Conservation (phyloP, 2,113 vertebrate genomes). For the Psammodynastes pulverulentus region DNA sequence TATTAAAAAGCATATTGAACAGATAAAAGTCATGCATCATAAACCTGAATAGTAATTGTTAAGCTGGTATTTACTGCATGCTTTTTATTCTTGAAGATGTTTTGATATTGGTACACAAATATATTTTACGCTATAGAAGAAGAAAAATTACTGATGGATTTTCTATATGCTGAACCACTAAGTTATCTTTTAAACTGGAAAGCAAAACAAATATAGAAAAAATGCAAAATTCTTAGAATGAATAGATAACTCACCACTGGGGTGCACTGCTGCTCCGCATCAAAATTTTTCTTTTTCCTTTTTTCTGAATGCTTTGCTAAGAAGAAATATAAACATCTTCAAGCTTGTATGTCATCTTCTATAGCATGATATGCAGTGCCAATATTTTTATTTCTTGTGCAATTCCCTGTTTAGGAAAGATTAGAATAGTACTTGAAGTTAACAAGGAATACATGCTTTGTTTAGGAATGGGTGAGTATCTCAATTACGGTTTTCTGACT, state of each 20-base stretch:
- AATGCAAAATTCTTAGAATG: not conserved
- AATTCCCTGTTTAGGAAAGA: not conserved
- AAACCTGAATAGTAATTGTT: not conserved
- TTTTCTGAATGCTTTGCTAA: rapidly evolving
- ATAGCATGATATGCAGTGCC: not conserved
- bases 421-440: slow-evolving; percentile 10
- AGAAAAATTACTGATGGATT: not conserved
- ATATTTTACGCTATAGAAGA: not conserved
- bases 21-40: not conserved
- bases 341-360: not conserved
- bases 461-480: not conserved
- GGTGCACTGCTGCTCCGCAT: slow-evolving; percentile 57
- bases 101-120: not conserved
- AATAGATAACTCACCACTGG: slow-evolving; percentile 32
- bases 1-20: not conserved
- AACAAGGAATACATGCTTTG: not conserved
- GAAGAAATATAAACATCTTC: not conserved
- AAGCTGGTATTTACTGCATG: not conserved
- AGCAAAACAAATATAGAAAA: not conserved
- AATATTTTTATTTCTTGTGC: not conserved
- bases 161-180: not conserved
- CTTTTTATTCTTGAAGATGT: not conserved
- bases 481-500: not conserved
- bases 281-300: not conserved
- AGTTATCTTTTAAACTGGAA: not conserved